These are phyloP conservation scores for Anoplolepis gracilipes DNA, from an alignment of 1,140 invertebrate species.

Conservation along the genomic window DNA sequence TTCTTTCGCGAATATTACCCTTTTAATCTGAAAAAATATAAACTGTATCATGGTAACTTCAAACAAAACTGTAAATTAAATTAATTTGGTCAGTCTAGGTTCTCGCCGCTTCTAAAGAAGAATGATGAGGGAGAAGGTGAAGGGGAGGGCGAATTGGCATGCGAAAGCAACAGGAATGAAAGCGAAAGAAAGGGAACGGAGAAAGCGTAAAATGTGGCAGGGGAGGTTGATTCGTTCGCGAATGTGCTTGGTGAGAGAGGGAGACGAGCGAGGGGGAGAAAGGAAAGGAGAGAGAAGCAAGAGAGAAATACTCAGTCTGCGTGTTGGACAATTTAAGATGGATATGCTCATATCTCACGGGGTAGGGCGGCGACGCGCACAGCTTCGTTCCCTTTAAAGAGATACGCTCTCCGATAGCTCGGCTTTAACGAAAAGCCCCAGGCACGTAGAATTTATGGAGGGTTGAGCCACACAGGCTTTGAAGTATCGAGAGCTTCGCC, in stretches of 20 bases:
- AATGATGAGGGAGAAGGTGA: background rate
- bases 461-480: conserved; percentile 57
- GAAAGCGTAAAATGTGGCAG: background rate
- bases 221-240: background rate
- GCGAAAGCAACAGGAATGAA: conserved; percentile 52
- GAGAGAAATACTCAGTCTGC: conserved; percentile 13
- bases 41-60: too few species aligned
- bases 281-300: conserved; percentile 3
- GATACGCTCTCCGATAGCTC: conserved; percentile 44
- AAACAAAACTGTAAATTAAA: too few species aligned
- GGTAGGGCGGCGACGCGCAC: background rate
- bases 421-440: conserved; percentile 64
- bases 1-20: background rate
- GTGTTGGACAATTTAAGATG: conserved; percentile 58
- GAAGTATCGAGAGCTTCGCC: conserved; percentile 46
- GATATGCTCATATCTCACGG: conserved; percentile 70
- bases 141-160: background rate
- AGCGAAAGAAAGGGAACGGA: conserved; percentile 30
- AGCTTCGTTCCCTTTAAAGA: conserved; percentile 67
- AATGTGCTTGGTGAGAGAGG: conserved; percentile 20
- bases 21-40: background rate
- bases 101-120: conserved; percentile 21
- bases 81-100: background rate
- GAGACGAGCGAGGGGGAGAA: background rate
- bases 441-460: conserved; percentile 66